Conservation (phyloP, 2,113 vertebrate species). For the Urocynchramus pylzowi region DNA sequence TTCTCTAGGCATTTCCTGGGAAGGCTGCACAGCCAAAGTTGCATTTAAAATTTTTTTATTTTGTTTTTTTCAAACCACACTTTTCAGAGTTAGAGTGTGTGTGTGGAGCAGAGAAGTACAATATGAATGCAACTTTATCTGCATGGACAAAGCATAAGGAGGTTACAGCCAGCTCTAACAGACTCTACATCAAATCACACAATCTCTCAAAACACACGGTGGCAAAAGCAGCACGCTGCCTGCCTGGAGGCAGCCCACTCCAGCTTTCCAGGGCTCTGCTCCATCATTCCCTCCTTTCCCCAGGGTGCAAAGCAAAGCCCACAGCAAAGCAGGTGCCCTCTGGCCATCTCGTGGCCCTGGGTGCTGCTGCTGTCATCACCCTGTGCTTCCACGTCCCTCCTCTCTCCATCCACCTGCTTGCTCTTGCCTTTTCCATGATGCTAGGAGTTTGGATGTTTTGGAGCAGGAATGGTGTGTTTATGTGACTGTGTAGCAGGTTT, state of each 20-base stretch:
- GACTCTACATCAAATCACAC: background rate
- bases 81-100: background rate
- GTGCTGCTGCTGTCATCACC: background rate
- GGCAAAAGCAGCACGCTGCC: background rate
- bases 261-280: background rate
- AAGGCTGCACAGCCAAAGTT: background rate
- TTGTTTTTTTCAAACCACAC: background rate
- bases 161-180: slow-evolving; percentile 8
- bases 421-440: background rate
- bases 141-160: background rate
- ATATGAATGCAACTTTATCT: background rate
- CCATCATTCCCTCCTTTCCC: background rate
- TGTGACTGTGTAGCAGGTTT: background rate
- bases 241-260: background rate
- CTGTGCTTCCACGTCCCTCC: background rate
- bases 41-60: background rate
- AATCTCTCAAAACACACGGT: background rate
- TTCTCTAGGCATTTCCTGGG: background rate
- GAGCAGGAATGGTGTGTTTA: background rate
- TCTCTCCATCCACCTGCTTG: background rate
- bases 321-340: background rate
- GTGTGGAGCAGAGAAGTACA: background rate
- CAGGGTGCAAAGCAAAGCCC: background rate
- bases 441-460: background rate
- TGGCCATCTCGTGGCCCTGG: background rate